Percentiles rank a stretch among this genome's conserved stretches.
phyloP scores from a whole-genome alignment of 2,113 vertebrate genomes.

The Siniperca knerii region DNA sequence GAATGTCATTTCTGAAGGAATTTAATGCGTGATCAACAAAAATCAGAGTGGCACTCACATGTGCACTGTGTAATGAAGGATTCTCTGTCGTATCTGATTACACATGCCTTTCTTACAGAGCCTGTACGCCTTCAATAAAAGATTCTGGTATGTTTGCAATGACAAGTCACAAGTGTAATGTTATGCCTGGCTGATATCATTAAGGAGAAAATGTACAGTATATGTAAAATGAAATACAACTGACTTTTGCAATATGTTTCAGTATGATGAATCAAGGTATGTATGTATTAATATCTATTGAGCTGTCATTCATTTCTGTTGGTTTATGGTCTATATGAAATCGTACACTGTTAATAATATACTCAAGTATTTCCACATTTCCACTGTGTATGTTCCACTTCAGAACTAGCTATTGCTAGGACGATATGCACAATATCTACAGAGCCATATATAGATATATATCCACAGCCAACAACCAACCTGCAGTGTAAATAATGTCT shows the following conservation, averaged over 20 bases:
- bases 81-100: slow-evolving; percentile 52
- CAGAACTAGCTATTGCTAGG: not conserved
- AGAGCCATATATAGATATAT: slow-evolving; percentile 27
- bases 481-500: slow-evolving; percentile 4
- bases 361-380: not conserved
- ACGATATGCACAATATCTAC: not conserved
- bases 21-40: slow-evolving; percentile 46
- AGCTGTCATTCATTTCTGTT: slow-evolving; percentile 4
- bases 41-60: slow-evolving; percentile 25
- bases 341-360: not conserved
- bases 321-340: not conserved
- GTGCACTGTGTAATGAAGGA: slow-evolving; percentile 39
- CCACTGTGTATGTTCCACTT: slow-evolving; percentile 1
- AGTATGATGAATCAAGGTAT: slow-evolving; percentile 28
- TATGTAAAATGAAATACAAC: slow-evolving; percentile 13
- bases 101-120: slow-evolving; percentile 66
- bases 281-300: not conserved
- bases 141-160: slow-evolving; percentile 65
- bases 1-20: slow-evolving; percentile 52
- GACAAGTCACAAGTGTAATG: slow-evolving; percentile 38
- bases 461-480: not conserved
- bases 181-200: slow-evolving; percentile 33
- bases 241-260: slow-evolving; percentile 6
- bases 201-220: not conserved
- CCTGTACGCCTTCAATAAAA: slow-evolving; percentile 78